Base-by-base conservation (phyloP, 2,888 invertebrate species). In the Cancer borealis region DNA sequence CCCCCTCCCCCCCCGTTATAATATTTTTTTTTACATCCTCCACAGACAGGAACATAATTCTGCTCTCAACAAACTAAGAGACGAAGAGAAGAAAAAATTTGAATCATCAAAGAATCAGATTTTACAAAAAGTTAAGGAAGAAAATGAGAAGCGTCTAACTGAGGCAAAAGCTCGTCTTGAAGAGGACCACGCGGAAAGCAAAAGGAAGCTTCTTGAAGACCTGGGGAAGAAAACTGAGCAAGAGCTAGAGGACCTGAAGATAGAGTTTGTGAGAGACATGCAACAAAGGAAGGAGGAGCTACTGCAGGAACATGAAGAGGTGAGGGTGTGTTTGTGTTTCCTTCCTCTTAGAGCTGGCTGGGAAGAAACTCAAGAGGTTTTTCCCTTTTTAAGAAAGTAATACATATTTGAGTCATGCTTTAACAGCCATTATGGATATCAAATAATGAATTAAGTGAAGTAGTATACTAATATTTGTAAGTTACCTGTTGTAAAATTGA, bases 271-370 rank as follows among this genome's bases (percentile, higher is more conserved):
- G 12, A 66, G 79, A 73, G 94, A 94, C n/a, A 92, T 94, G 92
- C 92, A 92, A 30, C 26, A 92, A 12, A 92, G n/a, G 47, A 94
- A 94, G 73, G 92, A 94, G 90, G 79, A 79, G 26, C 39, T 94
- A 84, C 92, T 92, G 54, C 21, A 30, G 84, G 94, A 94, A 84
- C 94, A 94, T 84, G 94, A 94, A 46, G 94, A 94, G 92, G 94
- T 92, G 12, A 92, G 88, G 39, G 12, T 26, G 14, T 54, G 12
- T 73, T 66, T 26, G 14, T 54, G 12, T 73, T 66, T 73, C 73
- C 26, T 73, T 4, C 73, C 26, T 26, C 26, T 73, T 5, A 26
- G 73, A 26, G 26, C 4, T 66, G 21, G n/a, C 26, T 73, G 73
- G 73, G 26, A 10, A 10, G n/a, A n/a, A 66, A n/a, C 21, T 66